Conservation (phyloP, 35 echinoderm and acorn worm species). For the Apostichopus parvimensis region DNA sequence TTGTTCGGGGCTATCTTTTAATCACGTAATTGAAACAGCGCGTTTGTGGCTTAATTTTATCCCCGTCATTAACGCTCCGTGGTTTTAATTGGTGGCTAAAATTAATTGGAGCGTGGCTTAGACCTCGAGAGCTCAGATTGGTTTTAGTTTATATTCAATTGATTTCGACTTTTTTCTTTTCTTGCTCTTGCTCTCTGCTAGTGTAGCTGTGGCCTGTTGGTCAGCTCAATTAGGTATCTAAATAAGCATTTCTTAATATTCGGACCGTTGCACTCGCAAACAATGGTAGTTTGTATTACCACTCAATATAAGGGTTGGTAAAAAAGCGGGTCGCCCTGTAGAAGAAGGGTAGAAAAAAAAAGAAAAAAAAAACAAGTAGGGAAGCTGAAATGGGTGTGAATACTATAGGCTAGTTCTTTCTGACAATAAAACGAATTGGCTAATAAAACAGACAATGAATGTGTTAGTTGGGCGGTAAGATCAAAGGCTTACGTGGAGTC, state of each 20-base stretch:
- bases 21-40: constrained; percentile 44
- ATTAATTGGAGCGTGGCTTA: constrained; percentile 60
- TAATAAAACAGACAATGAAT: constrained; percentile 44
- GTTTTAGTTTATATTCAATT: constrained; percentile 22
- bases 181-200: background rate
- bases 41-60: constrained; percentile 45
- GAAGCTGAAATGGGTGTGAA: background rate
- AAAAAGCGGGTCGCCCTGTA: background rate
- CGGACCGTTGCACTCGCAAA: constrained; percentile 36
- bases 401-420: background rate
- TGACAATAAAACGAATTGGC: constrained; percentile 24
- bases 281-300: constrained; percentile 26
- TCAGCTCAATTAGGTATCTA: constrained; percentile 48
- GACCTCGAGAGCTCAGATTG: background rate
- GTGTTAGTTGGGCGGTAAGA: constrained; percentile 33
- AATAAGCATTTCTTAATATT: constrained; percentile 23
- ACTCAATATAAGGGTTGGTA: background rate
- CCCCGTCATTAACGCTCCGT: constrained; percentile 42
- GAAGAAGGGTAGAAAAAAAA: background rate
- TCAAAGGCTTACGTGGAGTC: background rate
- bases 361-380: background rate
- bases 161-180: background rate
- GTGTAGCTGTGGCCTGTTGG: background rate
- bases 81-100: constrained; percentile 51
- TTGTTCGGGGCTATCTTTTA: constrained; percentile 7